These are phyloP conservation scores for Orthosia cruda DNA, from an alignment of 2,888 invertebrate species.

Conservation along the genomic window DNA sequence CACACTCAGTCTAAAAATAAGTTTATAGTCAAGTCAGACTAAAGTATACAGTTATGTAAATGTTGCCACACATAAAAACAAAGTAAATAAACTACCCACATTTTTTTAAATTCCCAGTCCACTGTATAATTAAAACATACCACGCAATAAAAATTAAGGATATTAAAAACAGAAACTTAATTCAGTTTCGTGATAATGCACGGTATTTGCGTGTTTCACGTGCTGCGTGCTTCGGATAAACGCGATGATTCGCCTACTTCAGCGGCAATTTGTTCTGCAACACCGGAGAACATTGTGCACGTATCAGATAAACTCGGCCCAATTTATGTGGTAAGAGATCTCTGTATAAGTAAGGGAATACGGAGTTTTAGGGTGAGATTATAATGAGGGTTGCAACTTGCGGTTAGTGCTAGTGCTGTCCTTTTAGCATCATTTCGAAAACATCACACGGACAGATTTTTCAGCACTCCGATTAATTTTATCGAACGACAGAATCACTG, in stretches of 20 bases:
- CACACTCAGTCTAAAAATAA: too few species aligned
- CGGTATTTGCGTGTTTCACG: conserved; percentile 63
- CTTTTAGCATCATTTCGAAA: background rate
- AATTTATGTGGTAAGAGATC: conserved; percentile 65
- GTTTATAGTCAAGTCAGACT: background rate
- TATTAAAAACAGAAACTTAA: conserved; percentile 52
- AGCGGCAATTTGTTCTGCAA: conserved; percentile 61
- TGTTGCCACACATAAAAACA: background rate
- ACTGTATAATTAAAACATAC: conserved; percentile 50
- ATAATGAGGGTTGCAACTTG: background rate
- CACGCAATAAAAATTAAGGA: conserved; percentile 40
- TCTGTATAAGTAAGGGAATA: conserved; percentile 44
- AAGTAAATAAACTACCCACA: conserved; percentile 18
- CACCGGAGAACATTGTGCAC: conserved; percentile 66
- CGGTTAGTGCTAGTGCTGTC: background rate
- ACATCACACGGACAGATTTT: too few species aligned
- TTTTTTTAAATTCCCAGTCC: conserved; percentile 22
- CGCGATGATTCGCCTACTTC: conserved; percentile 60
- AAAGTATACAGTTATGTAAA: background rate
- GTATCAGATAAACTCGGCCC: conserved; percentile 71
- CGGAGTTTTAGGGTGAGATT: background rate
- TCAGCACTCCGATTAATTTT: too few species aligned
- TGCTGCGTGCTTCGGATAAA: conserved; percentile 43
- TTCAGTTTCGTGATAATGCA: conserved; percentile 47
- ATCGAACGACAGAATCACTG: too few species aligned